Evolutionary conservation across 2,797 vertebrate species (phyloP), one percentile per base, ranked within the genome.

Genomic region (Hippopotamyrus pictus): DNA sequence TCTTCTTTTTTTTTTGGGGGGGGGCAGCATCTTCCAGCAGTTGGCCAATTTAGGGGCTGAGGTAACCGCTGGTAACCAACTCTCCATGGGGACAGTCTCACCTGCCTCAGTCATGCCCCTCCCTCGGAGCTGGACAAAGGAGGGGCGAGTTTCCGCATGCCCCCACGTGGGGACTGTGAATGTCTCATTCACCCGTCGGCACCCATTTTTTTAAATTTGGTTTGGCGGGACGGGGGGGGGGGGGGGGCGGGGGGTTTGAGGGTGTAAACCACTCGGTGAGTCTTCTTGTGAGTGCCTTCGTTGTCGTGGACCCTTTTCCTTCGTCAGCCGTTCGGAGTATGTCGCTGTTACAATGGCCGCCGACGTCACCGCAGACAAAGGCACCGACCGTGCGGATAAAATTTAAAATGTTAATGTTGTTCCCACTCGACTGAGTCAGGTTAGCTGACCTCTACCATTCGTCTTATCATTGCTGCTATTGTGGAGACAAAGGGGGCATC

Each of bases 51-150:
- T 96, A 96, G 73, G 19, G 54, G 17, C 93, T 94, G 93, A 93
- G 94, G 95, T 95, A 96, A 96, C 96, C 95, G 96, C 95, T 93
- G 94, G 95, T 95, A 96, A 96, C 96, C 95, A 96, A 95, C 94
- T 96, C 96, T 96, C 95, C 25, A 91, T 94, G 95, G 96, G 95
- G 92, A 94, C 17, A 19, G 37, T 79, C 33, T 44, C 73, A 79
- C 73, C 37, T 79, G 73, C 14, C 37, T 79, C 37, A 14, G 0
- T 19, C 17, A 37, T 79, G 73, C 14, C 2, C 73, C 37, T 79
- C 41, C 37, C 73, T 17, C 12, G 8, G 69, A 37, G 69, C 29
- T 76, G 37, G 37, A 79, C 37, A 79, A 44, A 79, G 37, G 17
- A 44, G 37, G 73, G 73, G 7, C 37, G 37, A 79, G 17, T 41